These are phyloP conservation scores for Sebastes alutus DNA, from an alignment of 2,797 vertebrate genomes.

Conservation along the genomic window DNA sequence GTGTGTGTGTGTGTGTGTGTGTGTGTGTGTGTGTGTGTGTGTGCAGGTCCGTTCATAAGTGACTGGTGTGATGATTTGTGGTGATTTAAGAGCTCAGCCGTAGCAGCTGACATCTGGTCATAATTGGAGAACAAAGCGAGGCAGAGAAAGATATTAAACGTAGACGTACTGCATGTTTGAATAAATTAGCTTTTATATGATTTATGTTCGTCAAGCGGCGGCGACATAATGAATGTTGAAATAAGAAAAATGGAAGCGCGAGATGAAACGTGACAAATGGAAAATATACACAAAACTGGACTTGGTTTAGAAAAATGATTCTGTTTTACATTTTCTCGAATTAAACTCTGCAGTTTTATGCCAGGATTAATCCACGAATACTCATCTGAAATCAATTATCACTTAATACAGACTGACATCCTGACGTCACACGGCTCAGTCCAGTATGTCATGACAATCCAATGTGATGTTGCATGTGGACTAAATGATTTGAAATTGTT, in stretches of 20 bases:
- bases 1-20: background rate
- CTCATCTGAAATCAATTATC: background rate
- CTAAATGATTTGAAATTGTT: background rate
- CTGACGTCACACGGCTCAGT: slow-evolving; percentile 3
- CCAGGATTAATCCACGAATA: background rate
- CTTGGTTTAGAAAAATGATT: background rate
- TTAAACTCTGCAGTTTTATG: background rate
- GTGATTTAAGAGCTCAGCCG: slow-evolving; percentile 71
- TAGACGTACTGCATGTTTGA: slow-evolving; percentile 19
- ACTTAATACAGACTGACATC: background rate
- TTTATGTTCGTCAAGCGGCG: slow-evolving; percentile 24
- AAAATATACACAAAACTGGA: background rate
- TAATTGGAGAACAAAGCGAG: slow-evolving; percentile 56
- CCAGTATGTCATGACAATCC: background rate
- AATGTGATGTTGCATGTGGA: background rate
- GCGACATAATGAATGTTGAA: slow-evolving; percentile 31
- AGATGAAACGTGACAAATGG: slow-evolving; percentile 32
- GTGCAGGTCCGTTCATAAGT: slow-evolving; percentile 21
- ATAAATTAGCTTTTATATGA: slow-evolving; percentile 6
- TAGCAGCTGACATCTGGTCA: slow-evolving; percentile 86
- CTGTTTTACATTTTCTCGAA: background rate
- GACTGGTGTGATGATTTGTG: slow-evolving; percentile 82
- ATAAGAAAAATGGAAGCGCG: background rate
- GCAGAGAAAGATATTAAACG: slow-evolving; percentile 36
- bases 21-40: slow-evolving; percentile 1